Evolutionary conservation across 2,888 invertebrate genomes (phyloP).

Genomic region (Mamestra brassicae): DNA sequence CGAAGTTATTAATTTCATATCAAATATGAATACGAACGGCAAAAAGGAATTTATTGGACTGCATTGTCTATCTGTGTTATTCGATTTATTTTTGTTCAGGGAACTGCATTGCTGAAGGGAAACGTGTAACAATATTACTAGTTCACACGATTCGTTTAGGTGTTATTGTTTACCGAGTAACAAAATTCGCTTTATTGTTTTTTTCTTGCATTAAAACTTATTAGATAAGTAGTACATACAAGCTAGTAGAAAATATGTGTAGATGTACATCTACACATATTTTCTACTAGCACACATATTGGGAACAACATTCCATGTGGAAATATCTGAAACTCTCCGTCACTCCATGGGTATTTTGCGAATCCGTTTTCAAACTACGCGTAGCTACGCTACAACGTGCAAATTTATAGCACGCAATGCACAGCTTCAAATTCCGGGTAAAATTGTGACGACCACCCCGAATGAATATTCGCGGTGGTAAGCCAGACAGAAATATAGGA

Average conservation of each 20-base stretch:
- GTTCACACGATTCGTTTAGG: neutral
- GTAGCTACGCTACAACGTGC: neutral
- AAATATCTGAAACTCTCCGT: neutral
- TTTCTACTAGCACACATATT: no score
- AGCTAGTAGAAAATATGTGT: no score
- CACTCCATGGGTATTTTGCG: neutral
- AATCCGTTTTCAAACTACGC: neutral
- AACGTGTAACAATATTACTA: neutral
- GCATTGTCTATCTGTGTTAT: neutral
- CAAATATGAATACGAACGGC: neutral
- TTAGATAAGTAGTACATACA: no score
- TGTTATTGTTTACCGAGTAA: neutral
- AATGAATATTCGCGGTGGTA: neutral
- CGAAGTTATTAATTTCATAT: no score
- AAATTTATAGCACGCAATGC: conserved; percentile 2
- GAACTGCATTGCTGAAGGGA: neutral
- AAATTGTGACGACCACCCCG: conserved; percentile 8
- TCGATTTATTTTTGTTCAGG: neutral
- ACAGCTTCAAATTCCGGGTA: neutral
- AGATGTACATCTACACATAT: no score
- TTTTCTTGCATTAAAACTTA: no score
- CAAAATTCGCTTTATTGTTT: neutral
- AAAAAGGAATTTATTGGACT: neutral
- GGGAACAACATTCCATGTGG: neutral
- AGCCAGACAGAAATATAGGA: conserved; percentile 16